Base-by-base conservation (phyloP, 2,797 vertebrate genomes). In the Acestrorhynchus altus region DNA sequence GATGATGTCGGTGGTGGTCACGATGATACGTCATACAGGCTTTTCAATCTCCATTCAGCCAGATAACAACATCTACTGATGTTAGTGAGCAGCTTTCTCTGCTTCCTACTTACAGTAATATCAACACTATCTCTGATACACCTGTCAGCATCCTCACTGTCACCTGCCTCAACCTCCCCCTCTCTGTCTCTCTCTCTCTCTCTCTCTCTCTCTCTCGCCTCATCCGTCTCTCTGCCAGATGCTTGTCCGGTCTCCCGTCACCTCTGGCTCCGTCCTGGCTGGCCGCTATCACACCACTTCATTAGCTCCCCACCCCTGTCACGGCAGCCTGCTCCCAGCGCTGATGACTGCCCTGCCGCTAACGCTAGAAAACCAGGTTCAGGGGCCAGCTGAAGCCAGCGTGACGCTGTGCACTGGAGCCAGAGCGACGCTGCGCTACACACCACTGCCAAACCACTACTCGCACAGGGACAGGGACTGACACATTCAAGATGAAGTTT, bases 291-390 rank as follows among this genome's bases (percentile, higher is more conserved):
- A 92, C 92, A 91, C 92, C 93, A 93, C 92, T 93, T 94, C 92
- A 94, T 94, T 94, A 94, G 90, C 92, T 92, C 91, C 92, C 91
- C 92, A 93, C 92, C 93, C 93, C 92, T 93, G 93, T 93, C 92
- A 93, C 85, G 86, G 86, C 77, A 75, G 89, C 87, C 89, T 90
- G 92, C 89, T 91, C 91, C 87, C 89, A 88, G 88, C 89, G 76
- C 90, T 92, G 91, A 94, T 90, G 91, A 72, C 87, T 89, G 88
- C 89, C 89, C 90, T 86, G 52, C 60, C 40, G 76, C 65, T 76
- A 83, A 82, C 74, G 81, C 85, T 84, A 88, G 80, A 78, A 84
- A 88, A 87, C 88, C 88, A 89, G 90, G 88, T 90, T 91, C 89
- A 89, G 88, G 91, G 87, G 89, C 85, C 90, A 89, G 91, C 91